These are phyloP conservation scores for Ancistrus triradiatus DNA, from an alignment of 2,113 vertebrate genomes.

Conservation along the genomic window DNA sequence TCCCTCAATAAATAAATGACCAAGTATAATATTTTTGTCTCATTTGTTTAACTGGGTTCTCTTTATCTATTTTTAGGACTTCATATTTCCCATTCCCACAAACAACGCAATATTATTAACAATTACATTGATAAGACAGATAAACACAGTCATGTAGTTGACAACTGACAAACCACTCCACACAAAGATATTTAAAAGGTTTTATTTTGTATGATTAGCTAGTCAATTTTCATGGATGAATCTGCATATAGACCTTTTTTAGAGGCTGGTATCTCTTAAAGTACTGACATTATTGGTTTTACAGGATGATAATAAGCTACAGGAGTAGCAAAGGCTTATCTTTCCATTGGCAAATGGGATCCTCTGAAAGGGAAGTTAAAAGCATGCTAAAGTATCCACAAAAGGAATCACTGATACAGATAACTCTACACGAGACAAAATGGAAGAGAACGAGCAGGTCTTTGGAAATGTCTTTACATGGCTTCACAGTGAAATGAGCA, in stretches of 20 bases:
- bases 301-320: conserved; percentile 57
- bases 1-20: too few relatives aligned
- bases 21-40: too few relatives aligned
- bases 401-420: conserved; percentile 60
- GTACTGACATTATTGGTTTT: conserved; percentile 48
- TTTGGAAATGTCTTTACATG: conserved; percentile 48
- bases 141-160: not conserved
- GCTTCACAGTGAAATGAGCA: conserved; percentile 12
- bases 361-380: conserved; percentile 49
- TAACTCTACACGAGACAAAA: conserved; percentile 57
- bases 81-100: too few relatives aligned
- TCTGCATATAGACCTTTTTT: conserved; percentile 51
- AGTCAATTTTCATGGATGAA: conserved; percentile 58
- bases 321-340: conserved; percentile 42
- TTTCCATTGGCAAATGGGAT: conserved; percentile 54
- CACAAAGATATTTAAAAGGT: conserved; percentile 61
- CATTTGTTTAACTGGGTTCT: too few relatives aligned
- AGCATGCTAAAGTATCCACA: conserved; percentile 67
- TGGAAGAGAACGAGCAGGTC: conserved; percentile 33
- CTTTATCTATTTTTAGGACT: too few relatives aligned
- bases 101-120: too few relatives aligned
- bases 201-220: conserved; percentile 69
- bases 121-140: too few relatives aligned
- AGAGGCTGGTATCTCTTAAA: conserved; percentile 54
- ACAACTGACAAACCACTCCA: conserved; percentile 45